Percentiles rank a stretch among this genome's conserved stretches.
Conservation (phyloP, 2,113 vertebrate genomes). For the Pangasianodon gigas region DNA sequence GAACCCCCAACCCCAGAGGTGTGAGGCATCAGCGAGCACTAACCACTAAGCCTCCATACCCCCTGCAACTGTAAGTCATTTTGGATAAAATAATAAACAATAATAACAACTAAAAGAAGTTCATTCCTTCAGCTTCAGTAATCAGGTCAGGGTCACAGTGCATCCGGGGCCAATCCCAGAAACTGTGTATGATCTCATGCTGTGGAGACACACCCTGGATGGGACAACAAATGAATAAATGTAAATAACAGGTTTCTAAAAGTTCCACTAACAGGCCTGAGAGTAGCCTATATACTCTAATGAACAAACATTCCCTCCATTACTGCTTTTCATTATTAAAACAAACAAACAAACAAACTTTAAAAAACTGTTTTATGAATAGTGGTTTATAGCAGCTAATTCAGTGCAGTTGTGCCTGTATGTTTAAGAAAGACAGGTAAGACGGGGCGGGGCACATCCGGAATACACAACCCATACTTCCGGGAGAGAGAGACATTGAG, state of each 20-base stretch:
- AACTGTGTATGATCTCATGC: not conserved
- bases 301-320: not conserved
- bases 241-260: not conserved
- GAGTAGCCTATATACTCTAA: not conserved
- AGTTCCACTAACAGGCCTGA: not conserved
- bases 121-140: too few species aligned
- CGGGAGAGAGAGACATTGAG: constrained; percentile 22
- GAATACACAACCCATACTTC: constrained; percentile 34
- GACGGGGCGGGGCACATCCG: constrained; percentile 39
- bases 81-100: not conserved
- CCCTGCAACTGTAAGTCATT: too few species aligned
- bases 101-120: not conserved
- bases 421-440: constrained; percentile 43
- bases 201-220: not conserved
- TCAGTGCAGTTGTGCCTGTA: not conserved
- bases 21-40: too few species aligned
- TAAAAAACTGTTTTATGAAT: too few species aligned
- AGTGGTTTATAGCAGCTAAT: not conserved
- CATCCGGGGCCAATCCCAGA: too few species aligned
- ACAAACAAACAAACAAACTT: not conserved
- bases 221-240: not conserved
- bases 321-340: not conserved
- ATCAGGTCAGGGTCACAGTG: not conserved
- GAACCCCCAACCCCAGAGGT: too few species aligned
- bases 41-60: too few species aligned